Conservation (phyloP, 2,888 invertebrate genomes). For the Ophion costatus region DNA sequence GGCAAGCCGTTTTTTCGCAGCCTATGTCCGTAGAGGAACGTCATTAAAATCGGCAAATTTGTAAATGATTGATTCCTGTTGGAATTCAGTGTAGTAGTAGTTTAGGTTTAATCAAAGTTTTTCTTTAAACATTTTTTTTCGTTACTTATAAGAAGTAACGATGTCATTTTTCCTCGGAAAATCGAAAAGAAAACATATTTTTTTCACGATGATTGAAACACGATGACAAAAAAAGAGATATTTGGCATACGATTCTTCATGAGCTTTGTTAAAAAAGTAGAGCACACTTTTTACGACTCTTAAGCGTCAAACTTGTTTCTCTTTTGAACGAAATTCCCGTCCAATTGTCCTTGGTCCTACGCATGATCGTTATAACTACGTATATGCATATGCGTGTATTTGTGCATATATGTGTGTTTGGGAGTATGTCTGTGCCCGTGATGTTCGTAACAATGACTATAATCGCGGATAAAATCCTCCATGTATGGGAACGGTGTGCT, state of each 20-base stretch:
- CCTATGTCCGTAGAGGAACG: too few species aligned
- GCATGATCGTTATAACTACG: too few species aligned
- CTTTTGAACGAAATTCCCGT: not conserved
- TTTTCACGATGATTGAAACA: too few species aligned
- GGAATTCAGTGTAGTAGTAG: not conserved
- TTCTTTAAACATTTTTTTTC: not conserved
- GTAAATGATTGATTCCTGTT: not conserved
- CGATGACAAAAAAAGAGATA: not conserved
- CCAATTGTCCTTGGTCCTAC: not conserved
- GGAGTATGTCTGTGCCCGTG: too few species aligned
- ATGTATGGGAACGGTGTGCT: constrained; percentile 25
- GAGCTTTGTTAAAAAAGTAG: not conserved
- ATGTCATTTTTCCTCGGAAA: not conserved
- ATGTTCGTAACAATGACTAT: constrained; percentile 1
- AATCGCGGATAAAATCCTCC: constrained; percentile 21
- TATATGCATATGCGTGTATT: not conserved
- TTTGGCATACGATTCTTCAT: not conserved
- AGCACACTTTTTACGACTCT: not conserved
- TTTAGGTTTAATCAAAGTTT: not conserved
- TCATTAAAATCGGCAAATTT: not conserved
- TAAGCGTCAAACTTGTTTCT: not conserved
- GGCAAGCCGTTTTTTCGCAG: too few species aligned
- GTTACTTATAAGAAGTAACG: not conserved
- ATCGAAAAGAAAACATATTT: too few species aligned
- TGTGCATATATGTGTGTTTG: too few species aligned